A percentile compares a stretch with the other conserved stretches of the same genome.
Evolutionary conservation across 2,113 vertebrate genomes (phyloP).

Genomic region (Oreamnos americanus): DNA sequence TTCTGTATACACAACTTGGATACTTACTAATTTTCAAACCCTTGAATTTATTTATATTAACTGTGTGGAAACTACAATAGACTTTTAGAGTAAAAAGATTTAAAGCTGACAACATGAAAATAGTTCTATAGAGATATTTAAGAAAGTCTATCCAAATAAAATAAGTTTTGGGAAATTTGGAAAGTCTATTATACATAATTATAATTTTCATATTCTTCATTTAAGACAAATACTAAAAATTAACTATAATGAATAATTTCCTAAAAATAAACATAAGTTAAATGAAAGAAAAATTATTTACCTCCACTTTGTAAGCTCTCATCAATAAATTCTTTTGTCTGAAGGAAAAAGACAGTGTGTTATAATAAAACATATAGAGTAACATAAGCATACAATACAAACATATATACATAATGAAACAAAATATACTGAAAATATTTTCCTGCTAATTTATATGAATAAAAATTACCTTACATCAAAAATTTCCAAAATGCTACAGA

Average conservation of each 20-base stretch:
- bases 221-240: conserved; percentile 21
- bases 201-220: not conserved
- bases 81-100: conserved; percentile 15
- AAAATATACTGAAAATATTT: conserved; percentile 30
- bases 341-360: conserved; percentile 51
- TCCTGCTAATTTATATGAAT: not conserved
- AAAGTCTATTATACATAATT: not conserved
- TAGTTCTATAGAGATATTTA: not conserved
- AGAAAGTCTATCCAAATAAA: conserved; percentile 3
- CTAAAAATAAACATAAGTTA: conserved; percentile 28
- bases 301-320: conserved; percentile 97
- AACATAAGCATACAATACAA: conserved; percentile 11
- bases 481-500: conserved; percentile 3
- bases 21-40: conserved; percentile 27
- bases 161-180: not conserved
- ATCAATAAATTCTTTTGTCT: conserved; percentile 99
- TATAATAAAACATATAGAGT: conserved; percentile 30
- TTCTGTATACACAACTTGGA: not conserved
- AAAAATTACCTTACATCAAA: not conserved
- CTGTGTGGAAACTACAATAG: not conserved
- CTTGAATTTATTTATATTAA: not conserved
- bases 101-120: conserved; percentile 24
- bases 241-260: not conserved
- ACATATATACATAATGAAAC: not conserved
- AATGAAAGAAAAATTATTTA: conserved; percentile 74